A percentile compares a stretch with the other conserved stretches of the same genome.
phyloP scores from a whole-genome alignment of 2,888 invertebrate genomes.

The Ormia ochracea region DNA sequence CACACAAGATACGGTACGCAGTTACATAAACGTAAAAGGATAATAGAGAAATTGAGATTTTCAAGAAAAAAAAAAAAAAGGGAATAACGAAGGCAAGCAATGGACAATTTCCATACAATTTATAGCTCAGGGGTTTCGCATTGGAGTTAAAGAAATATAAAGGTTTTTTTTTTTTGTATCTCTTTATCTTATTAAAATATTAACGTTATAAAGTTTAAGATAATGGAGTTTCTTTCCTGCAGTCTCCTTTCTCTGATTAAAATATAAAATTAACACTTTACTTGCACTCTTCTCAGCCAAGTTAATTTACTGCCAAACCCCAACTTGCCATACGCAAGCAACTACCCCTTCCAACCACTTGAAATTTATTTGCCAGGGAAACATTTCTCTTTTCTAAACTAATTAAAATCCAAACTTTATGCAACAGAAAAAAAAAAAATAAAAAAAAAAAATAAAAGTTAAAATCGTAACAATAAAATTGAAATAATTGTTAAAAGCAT shows the following conservation, averaged over 20 bases:
- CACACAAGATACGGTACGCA: constrained; percentile 42
- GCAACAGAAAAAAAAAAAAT: not conserved
- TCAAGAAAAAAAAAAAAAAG: constrained; percentile 5
- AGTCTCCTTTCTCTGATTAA: constrained; percentile 37
- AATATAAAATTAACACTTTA: constrained; percentile 45
- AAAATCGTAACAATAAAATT: constrained; percentile 35
- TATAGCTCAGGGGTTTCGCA: constrained; percentile 53
- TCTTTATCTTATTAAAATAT: constrained; percentile 64
- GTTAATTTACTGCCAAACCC: constrained; percentile 35
- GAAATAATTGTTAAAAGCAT: constrained; percentile 15
- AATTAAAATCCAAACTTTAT: constrained; percentile 37
- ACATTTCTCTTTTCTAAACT: constrained; percentile 1
- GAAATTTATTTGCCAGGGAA: not conserved
- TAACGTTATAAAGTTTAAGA: constrained; percentile 63
- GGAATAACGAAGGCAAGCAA: constrained; percentile 5
- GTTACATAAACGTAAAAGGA: constrained; percentile 11
- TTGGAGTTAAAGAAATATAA: not conserved
- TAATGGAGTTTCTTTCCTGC: constrained; percentile 55
- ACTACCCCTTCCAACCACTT: not conserved
- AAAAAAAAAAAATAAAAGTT: too few species aligned
- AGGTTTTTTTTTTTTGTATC: not conserved
- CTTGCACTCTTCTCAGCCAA: constrained; percentile 47
- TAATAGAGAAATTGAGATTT: constrained; percentile 45
- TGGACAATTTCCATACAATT: constrained; percentile 58
- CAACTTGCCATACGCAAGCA: not conserved